Conservation (phyloP, 2,888 invertebrate species). For the Monochamus alternatus region DNA sequence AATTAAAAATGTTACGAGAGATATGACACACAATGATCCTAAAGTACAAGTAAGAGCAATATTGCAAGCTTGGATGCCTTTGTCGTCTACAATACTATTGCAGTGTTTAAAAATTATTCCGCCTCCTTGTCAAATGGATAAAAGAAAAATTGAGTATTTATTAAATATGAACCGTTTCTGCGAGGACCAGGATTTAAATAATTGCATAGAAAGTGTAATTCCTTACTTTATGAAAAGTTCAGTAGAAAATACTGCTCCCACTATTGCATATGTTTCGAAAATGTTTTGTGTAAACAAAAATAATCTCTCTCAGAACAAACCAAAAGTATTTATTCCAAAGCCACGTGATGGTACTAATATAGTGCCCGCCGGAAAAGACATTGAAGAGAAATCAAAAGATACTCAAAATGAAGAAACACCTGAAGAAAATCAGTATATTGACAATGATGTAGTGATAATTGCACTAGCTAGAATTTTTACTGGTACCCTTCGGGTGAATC, state of each 20-base stretch:
- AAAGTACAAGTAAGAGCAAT: constrained; percentile 86
- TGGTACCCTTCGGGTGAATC: constrained; percentile 85
- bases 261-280: constrained; percentile 87
- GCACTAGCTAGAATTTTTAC: constrained; percentile 96
- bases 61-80: constrained; percentile 91
- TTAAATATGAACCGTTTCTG: constrained; percentile 77
- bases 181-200: constrained; percentile 79
- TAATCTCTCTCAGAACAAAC: constrained; percentile 85
- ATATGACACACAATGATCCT: constrained; percentile 85
- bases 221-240: constrained; percentile 58
- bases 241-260: constrained; percentile 74
- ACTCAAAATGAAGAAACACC: constrained; percentile 55
- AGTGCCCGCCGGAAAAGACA: neutral
- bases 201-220: constrained; percentile 77
- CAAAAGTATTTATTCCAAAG: constrained; percentile 82
- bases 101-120: constrained; percentile 89
- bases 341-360: constrained; percentile 43
- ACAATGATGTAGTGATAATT: constrained; percentile 78
- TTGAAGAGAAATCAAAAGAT: constrained; percentile 45
- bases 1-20: constrained; percentile 83
- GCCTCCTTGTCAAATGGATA: constrained; percentile 82
- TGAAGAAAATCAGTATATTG: constrained; percentile 60
- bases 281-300: constrained; percentile 89
- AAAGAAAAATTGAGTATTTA: constrained; percentile 86
- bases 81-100: constrained; percentile 86